These are phyloP conservation scores for Geotrupes spiniger DNA, from an alignment of 2,888 invertebrate species.

Conservation along the genomic window DNA sequence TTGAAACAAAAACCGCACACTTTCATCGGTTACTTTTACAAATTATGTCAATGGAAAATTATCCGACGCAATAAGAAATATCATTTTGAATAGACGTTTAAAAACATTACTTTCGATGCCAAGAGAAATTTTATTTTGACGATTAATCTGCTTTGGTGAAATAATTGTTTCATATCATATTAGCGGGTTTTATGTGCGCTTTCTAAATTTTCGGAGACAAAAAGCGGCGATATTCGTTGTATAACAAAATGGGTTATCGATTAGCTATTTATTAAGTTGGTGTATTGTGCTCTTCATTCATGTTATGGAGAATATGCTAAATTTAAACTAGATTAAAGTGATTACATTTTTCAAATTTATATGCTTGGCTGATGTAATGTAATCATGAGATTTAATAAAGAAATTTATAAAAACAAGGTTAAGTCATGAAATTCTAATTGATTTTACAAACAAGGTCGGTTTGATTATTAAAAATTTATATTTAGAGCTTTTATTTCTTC, in stretches of 20 bases:
- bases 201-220: too few species aligned
- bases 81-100: not conserved
- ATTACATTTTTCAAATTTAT: not conserved
- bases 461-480: too few species aligned
- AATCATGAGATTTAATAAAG: not conserved
- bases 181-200: conserved; percentile 1
- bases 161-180: not conserved
- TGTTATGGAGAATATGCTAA: not conserved
- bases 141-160: conserved; percentile 2
- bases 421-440: conserved; percentile 11
- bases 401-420: conserved; percentile 6
- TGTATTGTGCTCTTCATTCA: not conserved
- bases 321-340: too few species aligned
- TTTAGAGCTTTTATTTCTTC: too few species aligned
- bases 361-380: conserved; percentile 1
- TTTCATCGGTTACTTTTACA: conserved; percentile 11
- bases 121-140: conserved; percentile 8
- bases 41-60: conserved; percentile 1
- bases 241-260: conserved; percentile 3
- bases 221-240: not conserved
- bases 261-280: not conserved
- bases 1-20: not conserved
- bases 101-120: conserved; percentile 10
- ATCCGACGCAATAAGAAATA: not conserved
- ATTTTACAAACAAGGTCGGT: too few species aligned